Evolutionary conservation across 2,888 invertebrate species (phyloP).

Genomic region (Temnothorax unifasciatus): DNA sequence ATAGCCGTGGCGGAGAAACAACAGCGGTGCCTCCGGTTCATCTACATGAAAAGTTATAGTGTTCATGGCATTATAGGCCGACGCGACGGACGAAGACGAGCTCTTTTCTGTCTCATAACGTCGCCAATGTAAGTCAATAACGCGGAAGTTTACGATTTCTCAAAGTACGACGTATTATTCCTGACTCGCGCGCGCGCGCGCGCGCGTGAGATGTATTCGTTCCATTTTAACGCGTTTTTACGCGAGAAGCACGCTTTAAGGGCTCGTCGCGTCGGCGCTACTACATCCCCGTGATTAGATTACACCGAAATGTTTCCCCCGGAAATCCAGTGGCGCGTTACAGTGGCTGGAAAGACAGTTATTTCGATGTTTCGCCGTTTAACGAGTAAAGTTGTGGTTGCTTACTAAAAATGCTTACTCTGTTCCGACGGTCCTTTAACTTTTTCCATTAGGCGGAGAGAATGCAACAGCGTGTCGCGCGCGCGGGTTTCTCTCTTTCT

Average conservation of each 20-base stretch:
- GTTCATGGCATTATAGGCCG: constrained; percentile 23
- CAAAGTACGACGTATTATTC: neutral
- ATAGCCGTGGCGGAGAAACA: constrained; percentile 16
- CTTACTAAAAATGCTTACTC: constrained; percentile 54
- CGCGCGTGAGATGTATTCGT: neutral
- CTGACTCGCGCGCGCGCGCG: neutral
- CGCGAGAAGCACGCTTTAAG: neutral
- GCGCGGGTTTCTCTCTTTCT: constrained; percentile 16
- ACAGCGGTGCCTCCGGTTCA: constrained; percentile 57
- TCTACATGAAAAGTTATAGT: constrained; percentile 59
- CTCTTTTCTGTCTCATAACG: constrained; percentile 18
- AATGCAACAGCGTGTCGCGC: constrained; percentile 54
- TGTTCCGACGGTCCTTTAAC: constrained; percentile 56
- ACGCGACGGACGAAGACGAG: neutral
- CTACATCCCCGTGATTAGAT: constrained; percentile 5
- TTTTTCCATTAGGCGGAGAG: constrained; percentile 63
- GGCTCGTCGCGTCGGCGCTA: neutral
- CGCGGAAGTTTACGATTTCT: neutral
- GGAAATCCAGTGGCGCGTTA: neutral
- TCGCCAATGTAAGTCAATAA: constrained; percentile 1
- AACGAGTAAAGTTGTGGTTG: constrained; percentile 64
- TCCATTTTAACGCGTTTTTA: neutral
- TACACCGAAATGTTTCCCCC: neutral
- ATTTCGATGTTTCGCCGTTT: constrained; percentile 57
- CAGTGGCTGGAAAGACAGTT: constrained; percentile 35